Base-by-base conservation (phyloP, 1,140 invertebrate genomes). In the Doryteuthis pealeii region DNA sequence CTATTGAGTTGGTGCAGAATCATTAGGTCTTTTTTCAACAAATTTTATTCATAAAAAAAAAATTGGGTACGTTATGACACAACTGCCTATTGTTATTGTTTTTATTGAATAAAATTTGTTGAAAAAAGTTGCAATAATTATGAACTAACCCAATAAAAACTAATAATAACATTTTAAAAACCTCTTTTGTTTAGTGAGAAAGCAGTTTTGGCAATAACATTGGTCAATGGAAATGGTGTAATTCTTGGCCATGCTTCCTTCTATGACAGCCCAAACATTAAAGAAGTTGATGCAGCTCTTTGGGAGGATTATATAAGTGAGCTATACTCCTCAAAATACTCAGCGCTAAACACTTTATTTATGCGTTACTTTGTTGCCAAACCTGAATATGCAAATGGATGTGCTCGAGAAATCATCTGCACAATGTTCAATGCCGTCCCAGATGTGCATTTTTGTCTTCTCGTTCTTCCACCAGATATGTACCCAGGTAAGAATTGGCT, bases 321-420 rank as follows among this genome's bases (percentile, higher is more conserved):
- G 22, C 67, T 76, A n/a, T 86, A 85, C 35, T 75, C 73, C 43
- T 54, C 77, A 54, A 78, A 84, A 49, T 76, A 70, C 62, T 81
- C 77, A 49, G 77, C 86, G 12, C 76, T 89, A 2, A 89, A 89
- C 76, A 81, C 83, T 26, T 76, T 88, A 2, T 89, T 87, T 71
- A 72, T 89, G 78, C 87, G 88, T 73, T 88, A 85, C 69, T 89
- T 89, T 82, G 86, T 88, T 32, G 82, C 86, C 2, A 86, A 85
- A 66, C 73, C 73, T 33, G 85, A 85, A n/a, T 88, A 87, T 77
- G 81, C 83, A n/a, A 76, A 83, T 77, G 86, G 85, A 18, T 87
- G 85, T 82, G 84, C 85, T 12, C 79, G 79, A 70, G 87, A 88
- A 74, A 87, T 88, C 32, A 83, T 89, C 6, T 77, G 86, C 18